Conservation (phyloP, 2,113 vertebrate species). For the Conger conger region DNA sequence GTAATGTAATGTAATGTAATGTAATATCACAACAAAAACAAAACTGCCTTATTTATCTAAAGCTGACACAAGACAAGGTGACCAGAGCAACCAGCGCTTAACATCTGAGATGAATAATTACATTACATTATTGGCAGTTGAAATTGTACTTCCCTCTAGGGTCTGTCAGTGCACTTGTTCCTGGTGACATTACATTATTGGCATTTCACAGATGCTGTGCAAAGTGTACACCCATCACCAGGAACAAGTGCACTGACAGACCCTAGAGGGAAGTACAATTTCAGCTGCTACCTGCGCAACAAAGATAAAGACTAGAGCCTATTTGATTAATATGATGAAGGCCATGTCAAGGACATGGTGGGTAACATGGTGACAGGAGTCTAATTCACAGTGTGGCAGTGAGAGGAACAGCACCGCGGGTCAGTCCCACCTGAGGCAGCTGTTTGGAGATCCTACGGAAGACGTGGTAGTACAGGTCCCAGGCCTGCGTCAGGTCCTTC, state of each 20-base stretch:
- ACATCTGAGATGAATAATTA: background rate
- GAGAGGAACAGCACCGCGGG: background rate
- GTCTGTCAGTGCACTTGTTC: no score
- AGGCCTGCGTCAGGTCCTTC: constrained; percentile 96
- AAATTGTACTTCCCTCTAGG: no score
- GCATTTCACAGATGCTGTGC: no score
- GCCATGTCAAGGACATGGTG: background rate
- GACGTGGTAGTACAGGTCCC: constrained; percentile 98
- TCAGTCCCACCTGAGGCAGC: constrained; percentile 84
- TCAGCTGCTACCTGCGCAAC: no score
- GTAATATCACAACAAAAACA: background rate
- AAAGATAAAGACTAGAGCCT: no score
- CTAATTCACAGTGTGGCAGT: background rate
- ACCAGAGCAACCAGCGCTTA: background rate
- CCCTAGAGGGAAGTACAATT: no score
- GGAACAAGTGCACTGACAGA: no score
- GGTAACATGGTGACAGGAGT: background rate
- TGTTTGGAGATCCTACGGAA: constrained; percentile 98
- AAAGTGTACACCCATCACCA: no score
- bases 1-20: no score
- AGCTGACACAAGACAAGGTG: background rate
- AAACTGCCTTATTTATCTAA: background rate
- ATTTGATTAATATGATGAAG: no score
- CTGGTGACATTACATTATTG: no score
- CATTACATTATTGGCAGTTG: no score